phyloP scores from a whole-genome alignment of 2,888 invertebrate species.

The Hirtodrosophila confusa region DNA sequence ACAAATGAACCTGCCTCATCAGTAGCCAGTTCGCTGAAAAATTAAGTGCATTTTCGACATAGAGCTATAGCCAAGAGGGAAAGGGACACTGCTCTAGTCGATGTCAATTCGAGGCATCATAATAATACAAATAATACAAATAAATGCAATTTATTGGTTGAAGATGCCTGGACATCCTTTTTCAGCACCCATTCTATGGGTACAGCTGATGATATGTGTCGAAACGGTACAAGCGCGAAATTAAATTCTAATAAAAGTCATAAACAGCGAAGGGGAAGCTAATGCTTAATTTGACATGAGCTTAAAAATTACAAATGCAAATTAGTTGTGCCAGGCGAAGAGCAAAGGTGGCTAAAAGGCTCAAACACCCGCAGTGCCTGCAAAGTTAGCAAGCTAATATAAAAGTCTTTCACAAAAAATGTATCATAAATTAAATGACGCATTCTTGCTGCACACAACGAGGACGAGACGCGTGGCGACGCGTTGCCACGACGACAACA shows the following conservation, averaged over 20 bases:
- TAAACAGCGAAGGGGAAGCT: slow-evolving; percentile 56
- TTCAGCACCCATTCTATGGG: slow-evolving; percentile 14
- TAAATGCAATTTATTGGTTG: too few species aligned
- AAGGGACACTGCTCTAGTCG: too few species aligned
- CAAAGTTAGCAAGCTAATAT: slow-evolving; percentile 73
- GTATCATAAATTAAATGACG: slow-evolving; percentile 78
- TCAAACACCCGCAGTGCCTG: slow-evolving; percentile 27
- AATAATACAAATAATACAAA: too few species aligned
- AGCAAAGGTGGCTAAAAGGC: slow-evolving; percentile 37
- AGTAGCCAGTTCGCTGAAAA: too few species aligned
- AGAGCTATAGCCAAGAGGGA: too few species aligned
- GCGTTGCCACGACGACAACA: slow-evolving; percentile 9
- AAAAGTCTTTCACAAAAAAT: slow-evolving; percentile 69
- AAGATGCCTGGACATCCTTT: too few species aligned
- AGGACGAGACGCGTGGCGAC: slow-evolving; percentile 12
- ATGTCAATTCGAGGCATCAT: too few species aligned
- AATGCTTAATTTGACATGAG: slow-evolving; percentile 75
- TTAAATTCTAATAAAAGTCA: slow-evolving; percentile 72
- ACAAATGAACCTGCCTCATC: slow-evolving; percentile 19
- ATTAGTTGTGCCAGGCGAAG: slow-evolving; percentile 60
- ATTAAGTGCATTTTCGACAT: too few species aligned
- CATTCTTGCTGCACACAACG: slow-evolving; percentile 61
- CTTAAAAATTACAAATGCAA: slow-evolving; percentile 79
- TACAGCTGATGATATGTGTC: too few species aligned
- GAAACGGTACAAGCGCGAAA: slow-evolving; percentile 63